These are phyloP conservation scores for Lymantria monacha DNA, from an alignment of 2,888 invertebrate species.

Conservation along the genomic window DNA sequence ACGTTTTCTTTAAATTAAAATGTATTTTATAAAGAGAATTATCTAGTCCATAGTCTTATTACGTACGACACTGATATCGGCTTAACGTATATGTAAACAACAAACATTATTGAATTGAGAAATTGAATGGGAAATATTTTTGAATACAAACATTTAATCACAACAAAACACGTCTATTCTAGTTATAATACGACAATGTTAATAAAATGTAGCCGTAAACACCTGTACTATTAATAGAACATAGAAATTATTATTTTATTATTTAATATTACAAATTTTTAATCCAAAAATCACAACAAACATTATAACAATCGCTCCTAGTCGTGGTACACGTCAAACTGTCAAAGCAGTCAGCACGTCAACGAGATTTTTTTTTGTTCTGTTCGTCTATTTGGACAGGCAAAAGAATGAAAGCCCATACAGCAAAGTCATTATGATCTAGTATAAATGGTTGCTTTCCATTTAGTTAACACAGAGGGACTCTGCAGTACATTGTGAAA, in stretches of 20 bases:
- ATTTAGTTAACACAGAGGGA: too few species aligned
- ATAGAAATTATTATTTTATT: conserved; percentile 15
- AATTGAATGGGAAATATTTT: conserved; percentile 9
- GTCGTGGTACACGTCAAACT: conserved; percentile 37
- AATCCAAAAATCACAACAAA: conserved; percentile 34
- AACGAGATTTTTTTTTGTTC: too few species aligned
- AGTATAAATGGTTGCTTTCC: too few species aligned
- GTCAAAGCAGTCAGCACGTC: conserved; percentile 21
- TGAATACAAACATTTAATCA: conserved; percentile 7
- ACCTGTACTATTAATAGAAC: conserved; percentile 18
- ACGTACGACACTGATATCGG: conserved; percentile 14
- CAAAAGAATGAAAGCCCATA: too few species aligned
- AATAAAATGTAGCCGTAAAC: conserved; percentile 7
- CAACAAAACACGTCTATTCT: conserved; percentile 1
- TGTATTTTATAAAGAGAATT: conserved; percentile 10
- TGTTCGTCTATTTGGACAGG: too few species aligned
- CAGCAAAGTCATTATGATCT: too few species aligned
- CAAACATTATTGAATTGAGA: conserved; percentile 26
- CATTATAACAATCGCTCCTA: conserved; percentile 10
- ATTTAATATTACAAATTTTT: conserved; percentile 23
- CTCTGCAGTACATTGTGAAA: too few species aligned
- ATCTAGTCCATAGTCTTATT: conserved; percentile 19
- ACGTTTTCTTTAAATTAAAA: conserved; percentile 14
- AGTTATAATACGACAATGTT: conserved; percentile 8
- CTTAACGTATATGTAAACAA: conserved; percentile 25